Percentiles rank a stretch among this genome's conserved stretches.
Evolutionary conservation across 2,797 vertebrate species (phyloP).

Genomic region (Psittacula derbiana): DNA sequence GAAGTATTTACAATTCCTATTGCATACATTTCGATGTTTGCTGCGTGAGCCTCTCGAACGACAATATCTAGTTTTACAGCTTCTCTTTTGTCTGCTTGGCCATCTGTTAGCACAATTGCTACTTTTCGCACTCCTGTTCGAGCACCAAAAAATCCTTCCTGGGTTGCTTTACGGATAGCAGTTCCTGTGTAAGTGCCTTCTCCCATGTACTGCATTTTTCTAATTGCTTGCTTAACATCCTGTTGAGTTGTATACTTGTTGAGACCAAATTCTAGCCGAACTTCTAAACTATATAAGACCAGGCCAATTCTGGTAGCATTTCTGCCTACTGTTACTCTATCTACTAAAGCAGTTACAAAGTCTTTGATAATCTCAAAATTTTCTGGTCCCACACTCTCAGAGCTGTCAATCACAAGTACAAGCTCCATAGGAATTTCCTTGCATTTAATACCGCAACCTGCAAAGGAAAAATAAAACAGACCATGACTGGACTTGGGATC

Average conservation of each 20-base stretch:
- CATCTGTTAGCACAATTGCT: constrained; percentile 91
- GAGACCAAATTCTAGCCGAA: constrained; percentile 86
- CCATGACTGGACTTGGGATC: neutral
- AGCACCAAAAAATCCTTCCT: constrained; percentile 88
- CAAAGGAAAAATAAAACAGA: neutral
- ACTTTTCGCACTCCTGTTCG: constrained; percentile 87
- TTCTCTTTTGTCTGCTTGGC: constrained; percentile 89
- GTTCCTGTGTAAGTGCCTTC: constrained; percentile 92
- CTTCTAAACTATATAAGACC: constrained; percentile 89
- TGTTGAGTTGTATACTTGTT: constrained; percentile 81
- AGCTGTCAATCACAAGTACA: constrained; percentile 94
- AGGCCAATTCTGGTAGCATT: constrained; percentile 90
- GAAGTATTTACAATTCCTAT: constrained; percentile 89
- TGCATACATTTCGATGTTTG: constrained; percentile 92
- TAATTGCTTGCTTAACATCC: constrained; percentile 87
- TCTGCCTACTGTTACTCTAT: constrained; percentile 87
- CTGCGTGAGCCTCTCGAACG: constrained; percentile 87
- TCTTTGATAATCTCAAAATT: constrained; percentile 95
- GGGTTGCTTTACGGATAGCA: constrained; percentile 88
- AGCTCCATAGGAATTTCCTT: constrained; percentile 94
- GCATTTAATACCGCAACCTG: constrained; percentile 91
- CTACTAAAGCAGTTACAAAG: constrained; percentile 89
- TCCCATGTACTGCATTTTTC: constrained; percentile 89
- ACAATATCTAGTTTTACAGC: constrained; percentile 86
- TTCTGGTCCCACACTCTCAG: constrained; percentile 91